These are phyloP conservation scores for Myotis daubentonii DNA, from an alignment of 2,797 vertebrate genomes.

Conservation along the genomic window DNA sequence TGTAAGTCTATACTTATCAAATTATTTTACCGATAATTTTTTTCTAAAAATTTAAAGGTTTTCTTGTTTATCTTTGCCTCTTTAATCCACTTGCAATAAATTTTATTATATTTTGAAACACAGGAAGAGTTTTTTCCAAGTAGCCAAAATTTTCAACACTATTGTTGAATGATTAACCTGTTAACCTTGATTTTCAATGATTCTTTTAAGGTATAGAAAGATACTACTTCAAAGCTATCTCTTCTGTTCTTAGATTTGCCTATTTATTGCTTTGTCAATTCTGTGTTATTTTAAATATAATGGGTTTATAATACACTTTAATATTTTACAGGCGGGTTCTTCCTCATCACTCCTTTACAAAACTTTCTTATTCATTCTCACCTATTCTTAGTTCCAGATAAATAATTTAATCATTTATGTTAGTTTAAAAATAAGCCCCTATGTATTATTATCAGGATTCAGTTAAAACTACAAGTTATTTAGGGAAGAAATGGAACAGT, in stretches of 20 bases:
- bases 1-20: not conserved
- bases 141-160: not conserved
- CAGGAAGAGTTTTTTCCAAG: not conserved
- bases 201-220: not conserved
- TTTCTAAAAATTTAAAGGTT: not conserved
- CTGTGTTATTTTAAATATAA: not conserved
- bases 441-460: conserved; percentile 4
- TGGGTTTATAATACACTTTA: not conserved
- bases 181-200: not conserved
- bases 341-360: not conserved
- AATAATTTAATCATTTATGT: not conserved
- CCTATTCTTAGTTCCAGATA: not conserved
- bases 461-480: not conserved
- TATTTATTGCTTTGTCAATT: not conserved
- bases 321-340: not conserved
- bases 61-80: not conserved
- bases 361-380: not conserved
- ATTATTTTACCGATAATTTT: not conserved
- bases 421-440: not conserved
- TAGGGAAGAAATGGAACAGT: not conserved
- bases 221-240: not conserved
- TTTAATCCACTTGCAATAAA: not conserved
- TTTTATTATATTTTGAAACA: conserved; percentile 7
- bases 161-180: not conserved
- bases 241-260: not conserved